Evolutionary conservation across 2,888 invertebrate species (phyloP).

Genomic region (Lumbricus terrestris): DNA sequence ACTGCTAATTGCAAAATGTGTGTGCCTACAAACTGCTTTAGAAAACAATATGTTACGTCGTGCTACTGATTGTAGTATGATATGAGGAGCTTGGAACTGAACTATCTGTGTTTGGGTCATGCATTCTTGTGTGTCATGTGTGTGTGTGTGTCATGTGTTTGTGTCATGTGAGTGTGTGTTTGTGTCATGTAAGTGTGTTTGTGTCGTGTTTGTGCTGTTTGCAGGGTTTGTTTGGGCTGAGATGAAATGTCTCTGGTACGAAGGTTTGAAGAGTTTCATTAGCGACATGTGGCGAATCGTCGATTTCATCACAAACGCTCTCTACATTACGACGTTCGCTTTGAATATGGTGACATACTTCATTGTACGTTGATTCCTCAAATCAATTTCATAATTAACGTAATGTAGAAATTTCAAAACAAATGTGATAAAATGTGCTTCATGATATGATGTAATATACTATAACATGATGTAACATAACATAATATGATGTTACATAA

Average conservation of each 20-base stretch:
- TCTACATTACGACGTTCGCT: slow-evolving; percentile 95
- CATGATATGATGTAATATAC: no score
- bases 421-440: no score
- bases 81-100: not conserved
- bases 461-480: not conserved
- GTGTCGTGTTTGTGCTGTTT: slow-evolving; percentile 27
- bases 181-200: slow-evolving; percentile 27
- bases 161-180: slow-evolving; percentile 29
- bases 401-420: no score
- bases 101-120: slow-evolving; percentile 24
- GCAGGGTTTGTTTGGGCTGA: slow-evolving; percentile 96
- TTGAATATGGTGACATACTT: slow-evolving; percentile 89
- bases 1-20: no score
- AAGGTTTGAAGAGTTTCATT: slow-evolving; percentile 91
- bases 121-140: slow-evolving; percentile 32
- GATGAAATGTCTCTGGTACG: slow-evolving; percentile 97
- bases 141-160: no score
- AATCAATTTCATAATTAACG: no score
- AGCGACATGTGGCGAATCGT: slow-evolving; percentile 99
- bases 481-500: not conserved
- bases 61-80: not conserved
- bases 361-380: slow-evolving; percentile 67
- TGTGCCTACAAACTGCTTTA: no score
- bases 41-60: not conserved
- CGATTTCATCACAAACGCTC: slow-evolving; percentile 95